These are phyloP conservation scores for Campaea margaritaria DNA, from an alignment of 2,888 invertebrate genomes.

Conservation along the genomic window DNA sequence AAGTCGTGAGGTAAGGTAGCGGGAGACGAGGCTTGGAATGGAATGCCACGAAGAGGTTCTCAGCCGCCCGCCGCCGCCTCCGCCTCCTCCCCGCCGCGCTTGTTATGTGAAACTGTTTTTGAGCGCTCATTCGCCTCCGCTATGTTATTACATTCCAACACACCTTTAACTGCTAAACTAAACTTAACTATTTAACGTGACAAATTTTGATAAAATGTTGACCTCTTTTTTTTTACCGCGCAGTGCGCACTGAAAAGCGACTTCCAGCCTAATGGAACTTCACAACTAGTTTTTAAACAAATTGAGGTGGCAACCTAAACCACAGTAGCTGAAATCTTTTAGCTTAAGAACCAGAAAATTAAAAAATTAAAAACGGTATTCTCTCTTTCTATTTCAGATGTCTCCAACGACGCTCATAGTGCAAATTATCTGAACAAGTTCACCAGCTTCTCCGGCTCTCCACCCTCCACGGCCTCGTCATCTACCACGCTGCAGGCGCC, in stretches of 20 bases:
- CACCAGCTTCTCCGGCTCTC: slow-evolving; percentile 52
- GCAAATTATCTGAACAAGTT: slow-evolving; percentile 58
- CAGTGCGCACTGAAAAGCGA: not conserved
- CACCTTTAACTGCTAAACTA: not conserved
- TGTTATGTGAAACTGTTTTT: slow-evolving; percentile 79
- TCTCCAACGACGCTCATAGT: slow-evolving; percentile 58
- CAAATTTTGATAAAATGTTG: not conserved
- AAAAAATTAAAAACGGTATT: slow-evolving; percentile 15
- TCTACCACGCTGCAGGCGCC: slow-evolving; percentile 49
- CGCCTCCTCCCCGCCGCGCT: slow-evolving; percentile 76
- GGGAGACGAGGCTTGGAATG: slow-evolving; percentile 74
- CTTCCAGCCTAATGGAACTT: not conserved
- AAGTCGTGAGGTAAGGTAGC: slow-evolving; percentile 54
- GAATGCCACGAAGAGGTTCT: slow-evolving; percentile 82
- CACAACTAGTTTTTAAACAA: too few species aligned
- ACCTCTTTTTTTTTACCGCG: not conserved
- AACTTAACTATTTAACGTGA: not conserved
- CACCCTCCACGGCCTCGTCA: slow-evolving; percentile 51
- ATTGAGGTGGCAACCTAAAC: too few species aligned
- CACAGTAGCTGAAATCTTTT: too few species aligned
- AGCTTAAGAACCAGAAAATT: not conserved
- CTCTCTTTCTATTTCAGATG: slow-evolving; percentile 67
- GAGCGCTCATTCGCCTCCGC: slow-evolving; percentile 57
- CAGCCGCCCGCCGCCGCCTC: slow-evolving; percentile 72
- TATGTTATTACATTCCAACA: slow-evolving; percentile 44